A percentile compares a stretch with the other conserved stretches of the same genome.
Evolutionary conservation across 2,797 vertebrate genomes (phyloP).

Genomic region (Nyctalus aviator): DNA sequence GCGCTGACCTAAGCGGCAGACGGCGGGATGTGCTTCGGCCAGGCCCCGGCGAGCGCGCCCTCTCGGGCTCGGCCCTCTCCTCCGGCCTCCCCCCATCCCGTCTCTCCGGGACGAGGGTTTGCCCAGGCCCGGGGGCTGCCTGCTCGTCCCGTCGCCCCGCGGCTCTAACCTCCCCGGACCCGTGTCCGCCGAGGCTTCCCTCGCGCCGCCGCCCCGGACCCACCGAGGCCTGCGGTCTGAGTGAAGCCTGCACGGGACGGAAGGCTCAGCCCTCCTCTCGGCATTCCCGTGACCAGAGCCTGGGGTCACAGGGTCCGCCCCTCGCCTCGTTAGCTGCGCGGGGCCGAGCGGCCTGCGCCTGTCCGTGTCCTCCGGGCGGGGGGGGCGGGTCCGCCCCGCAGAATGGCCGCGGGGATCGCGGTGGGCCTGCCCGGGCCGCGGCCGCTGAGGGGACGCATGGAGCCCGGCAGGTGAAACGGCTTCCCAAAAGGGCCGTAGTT

Average conservation of each 20-base stretch:
- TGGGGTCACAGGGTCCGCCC: not conserved
- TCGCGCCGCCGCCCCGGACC: not conserved
- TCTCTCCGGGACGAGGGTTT: not conserved
- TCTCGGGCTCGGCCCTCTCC: not conserved
- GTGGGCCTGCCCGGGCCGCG: not conserved
- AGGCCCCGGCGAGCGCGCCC: not conserved
- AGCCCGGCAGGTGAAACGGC: not conserved
- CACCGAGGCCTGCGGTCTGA: not conserved
- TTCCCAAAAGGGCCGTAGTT: not conserved
- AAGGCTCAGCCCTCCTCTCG: not conserved
- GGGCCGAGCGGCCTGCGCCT: conserved; percentile 41
- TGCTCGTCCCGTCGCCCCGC: not conserved
- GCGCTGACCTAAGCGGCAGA: not conserved
- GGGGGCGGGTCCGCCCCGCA: conserved; percentile 57
- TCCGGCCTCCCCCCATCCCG: not conserved
- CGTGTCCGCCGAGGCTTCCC: not conserved
- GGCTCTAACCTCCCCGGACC: not conserved
- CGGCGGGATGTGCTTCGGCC: not conserved
- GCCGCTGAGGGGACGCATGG: not conserved
- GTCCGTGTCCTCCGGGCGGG: conserved; percentile 49
- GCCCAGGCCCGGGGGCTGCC: not conserved
- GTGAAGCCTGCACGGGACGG: conserved; percentile 36
- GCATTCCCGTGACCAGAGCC: conserved; percentile 19
- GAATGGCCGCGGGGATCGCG: not conserved
- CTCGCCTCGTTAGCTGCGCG: conserved; percentile 67